phyloP scores from a whole-genome alignment of 2,113 vertebrate genomes.

The Rhinogobius similis region DNA sequence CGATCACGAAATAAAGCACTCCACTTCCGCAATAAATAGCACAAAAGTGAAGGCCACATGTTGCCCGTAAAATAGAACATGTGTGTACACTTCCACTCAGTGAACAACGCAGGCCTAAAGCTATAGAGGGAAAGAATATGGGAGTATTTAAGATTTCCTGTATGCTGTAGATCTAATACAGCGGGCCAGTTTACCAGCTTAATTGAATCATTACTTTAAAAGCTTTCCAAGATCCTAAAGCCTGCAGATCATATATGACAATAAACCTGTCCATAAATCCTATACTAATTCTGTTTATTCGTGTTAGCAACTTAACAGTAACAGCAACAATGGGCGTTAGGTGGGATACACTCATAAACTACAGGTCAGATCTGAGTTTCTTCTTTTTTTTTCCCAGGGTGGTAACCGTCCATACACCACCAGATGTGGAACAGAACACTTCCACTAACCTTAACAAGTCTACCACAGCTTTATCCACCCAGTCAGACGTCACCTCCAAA shows the following conservation, averaged over 20 bases:
- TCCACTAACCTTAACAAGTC: conserved; percentile 28
- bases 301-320: too few relatives aligned
- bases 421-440: conserved; percentile 46
- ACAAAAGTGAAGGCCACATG: background rate
- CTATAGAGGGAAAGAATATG: background rate
- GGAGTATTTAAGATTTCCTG: conserved; percentile 9
- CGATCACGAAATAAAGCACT: background rate
- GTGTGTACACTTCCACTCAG: background rate
- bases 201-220: background rate
- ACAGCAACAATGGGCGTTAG: too few relatives aligned
- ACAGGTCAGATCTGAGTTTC: too few relatives aligned
- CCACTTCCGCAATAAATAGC: conserved; percentile 28
- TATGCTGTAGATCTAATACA: conserved; percentile 5
- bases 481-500: conserved; percentile 54
- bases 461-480: conserved; percentile 36
- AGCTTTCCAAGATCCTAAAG: background rate
- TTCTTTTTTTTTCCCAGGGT: conserved; percentile 33
- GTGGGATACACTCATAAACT: too few relatives aligned
- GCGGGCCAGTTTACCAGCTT: background rate
- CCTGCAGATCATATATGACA: background rate
- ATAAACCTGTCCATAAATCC: background rate
- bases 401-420: conserved; percentile 2
- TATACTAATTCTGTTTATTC: background rate
- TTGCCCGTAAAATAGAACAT: background rate
- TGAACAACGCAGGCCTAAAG: background rate